Evolutionary conservation across 2,797 vertebrate species (phyloP), one percentile per base, ranked within the genome.

Genomic region (Poeciliopsis infans): DNA sequence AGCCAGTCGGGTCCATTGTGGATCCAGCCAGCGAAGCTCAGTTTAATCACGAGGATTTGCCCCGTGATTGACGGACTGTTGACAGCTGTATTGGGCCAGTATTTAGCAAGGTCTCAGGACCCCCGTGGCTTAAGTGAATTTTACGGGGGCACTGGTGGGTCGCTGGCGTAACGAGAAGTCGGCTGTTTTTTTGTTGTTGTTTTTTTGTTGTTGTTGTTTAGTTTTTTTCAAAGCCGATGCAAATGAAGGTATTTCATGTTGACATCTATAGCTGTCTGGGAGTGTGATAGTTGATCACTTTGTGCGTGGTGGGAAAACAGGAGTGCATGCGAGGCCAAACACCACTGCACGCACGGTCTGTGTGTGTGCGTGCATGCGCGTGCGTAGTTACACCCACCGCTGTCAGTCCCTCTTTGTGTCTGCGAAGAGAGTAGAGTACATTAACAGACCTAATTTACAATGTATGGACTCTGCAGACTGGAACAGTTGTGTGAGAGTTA

Each of bases 11-110:
- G 80, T 74, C 85, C 72, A 83, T 92, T 92, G 93, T 93, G 87
- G 78, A 81, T 86, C 79, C 79, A 76, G 88, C 85, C 87, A 88
- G 82, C 69, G 87, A 83, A 84, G 92, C 89, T 87, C 76, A 80
- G 88, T 92, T 95, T 91, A 95, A 94, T 95, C 94, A 92, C 82
- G 86, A 88, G 90, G 93, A 93, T 94, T 94, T 94, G 92, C 89
- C 89, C 86, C 90, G 88, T 95, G 95, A 96, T 95, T 96, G 96
- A 96, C 95, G 94, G 94, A 94, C 93, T 94, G 95, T 94, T 96
- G 95, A 96, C 95, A 95, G 95, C 93, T 84, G 93, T 92, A 94
- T 95, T 95, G 95, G 93, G 91, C 87, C 92, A 93, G 95, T 95
- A 94, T 96, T 96, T 96, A 96, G 95, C 94, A 88, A 93, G 95